Evolutionary conservation across 2,113 vertebrate genomes (phyloP).

Genomic region (Ctenodactylus gundi): DNA sequence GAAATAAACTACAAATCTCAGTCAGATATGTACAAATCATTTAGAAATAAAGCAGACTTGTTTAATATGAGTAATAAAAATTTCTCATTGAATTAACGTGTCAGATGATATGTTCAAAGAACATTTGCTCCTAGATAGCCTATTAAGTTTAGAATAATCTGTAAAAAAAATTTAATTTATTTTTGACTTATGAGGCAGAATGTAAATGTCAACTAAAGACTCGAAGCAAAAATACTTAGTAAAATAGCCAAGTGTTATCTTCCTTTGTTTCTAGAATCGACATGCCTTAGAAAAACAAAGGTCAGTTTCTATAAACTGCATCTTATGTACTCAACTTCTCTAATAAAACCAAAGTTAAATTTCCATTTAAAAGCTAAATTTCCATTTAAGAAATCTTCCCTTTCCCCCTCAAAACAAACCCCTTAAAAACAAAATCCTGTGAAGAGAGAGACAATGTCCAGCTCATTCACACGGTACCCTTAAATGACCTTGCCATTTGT

Average conservation of each 20-base stretch:
- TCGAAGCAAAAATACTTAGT: not conserved
- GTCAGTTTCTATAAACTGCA: not conserved
- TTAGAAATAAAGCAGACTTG: constrained; percentile 80
- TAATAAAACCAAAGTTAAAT: constrained; percentile 6
- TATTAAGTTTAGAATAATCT: constrained; percentile 70
- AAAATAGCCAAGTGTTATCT: constrained; percentile 16
- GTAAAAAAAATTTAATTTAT: constrained; percentile 70
- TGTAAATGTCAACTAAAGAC: constrained; percentile 51
- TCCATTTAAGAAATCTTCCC: not conserved
- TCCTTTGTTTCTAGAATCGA: constrained; percentile 38
- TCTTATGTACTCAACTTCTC: not conserved
- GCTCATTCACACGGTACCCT: not conserved
- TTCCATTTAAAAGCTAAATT: not conserved
- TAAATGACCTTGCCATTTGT: not conserved
- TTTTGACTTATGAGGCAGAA: constrained; percentile 64
- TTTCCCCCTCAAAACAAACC: not conserved
- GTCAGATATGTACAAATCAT: constrained; percentile 54
- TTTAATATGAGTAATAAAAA: constrained; percentile 34
- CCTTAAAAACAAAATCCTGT: not conserved
- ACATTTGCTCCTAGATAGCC: constrained; percentile 74
- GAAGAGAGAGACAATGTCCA: not conserved
- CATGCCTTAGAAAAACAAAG: not conserved
- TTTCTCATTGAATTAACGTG: constrained; percentile 78
- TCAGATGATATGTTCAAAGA: constrained; percentile 76
- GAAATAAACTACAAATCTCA: constrained; percentile 58